phyloP scores from a whole-genome alignment of 2,113 vertebrate species.

The Callospermophilus lateralis region DNA sequence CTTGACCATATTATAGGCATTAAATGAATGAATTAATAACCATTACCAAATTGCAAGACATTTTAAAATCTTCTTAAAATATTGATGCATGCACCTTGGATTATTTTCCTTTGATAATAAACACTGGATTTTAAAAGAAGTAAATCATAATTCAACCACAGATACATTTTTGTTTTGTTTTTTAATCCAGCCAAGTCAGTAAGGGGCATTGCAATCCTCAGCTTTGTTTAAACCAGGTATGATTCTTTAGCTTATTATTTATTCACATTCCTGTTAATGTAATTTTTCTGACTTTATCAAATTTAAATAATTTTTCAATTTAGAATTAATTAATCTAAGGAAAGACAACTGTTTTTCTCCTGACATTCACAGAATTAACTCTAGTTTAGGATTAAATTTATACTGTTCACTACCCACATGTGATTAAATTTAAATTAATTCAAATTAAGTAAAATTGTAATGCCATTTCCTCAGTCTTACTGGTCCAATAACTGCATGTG shows the following conservation, averaged over 20 bases:
- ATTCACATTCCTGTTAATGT: not conserved
- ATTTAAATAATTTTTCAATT: constrained; percentile 53
- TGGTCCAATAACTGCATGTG: not conserved
- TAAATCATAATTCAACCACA: not conserved
- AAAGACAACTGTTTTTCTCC: not conserved
- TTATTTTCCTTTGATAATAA: constrained; percentile 60
- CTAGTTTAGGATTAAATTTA: constrained; percentile 32
- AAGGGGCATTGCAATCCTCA: not conserved
- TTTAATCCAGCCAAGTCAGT: constrained; percentile 36
- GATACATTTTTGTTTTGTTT: not conserved
- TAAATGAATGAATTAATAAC: constrained; percentile 38
- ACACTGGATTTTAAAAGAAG: constrained; percentile 32
- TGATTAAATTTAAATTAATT: constrained; percentile 53
- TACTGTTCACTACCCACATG: not conserved
- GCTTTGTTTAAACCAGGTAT: constrained; percentile 50
- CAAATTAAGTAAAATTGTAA: constrained; percentile 41
- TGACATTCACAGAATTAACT: constrained; percentile 38
- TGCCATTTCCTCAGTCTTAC: not conserved
- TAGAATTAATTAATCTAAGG: constrained; percentile 41
- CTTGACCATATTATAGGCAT: not conserved
- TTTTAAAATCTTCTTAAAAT: constrained; percentile 17
- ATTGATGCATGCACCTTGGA: not conserved
- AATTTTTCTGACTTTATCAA: constrained; percentile 32
- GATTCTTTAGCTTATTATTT: constrained; percentile 54
- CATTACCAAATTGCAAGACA: constrained; percentile 3